A percentile compares a stretch with the other conserved stretches of the same genome.
These are phyloP conservation scores for Alectoris magna DNA, from an alignment of 2,797 vertebrate genomes.

Conservation along the genomic window DNA sequence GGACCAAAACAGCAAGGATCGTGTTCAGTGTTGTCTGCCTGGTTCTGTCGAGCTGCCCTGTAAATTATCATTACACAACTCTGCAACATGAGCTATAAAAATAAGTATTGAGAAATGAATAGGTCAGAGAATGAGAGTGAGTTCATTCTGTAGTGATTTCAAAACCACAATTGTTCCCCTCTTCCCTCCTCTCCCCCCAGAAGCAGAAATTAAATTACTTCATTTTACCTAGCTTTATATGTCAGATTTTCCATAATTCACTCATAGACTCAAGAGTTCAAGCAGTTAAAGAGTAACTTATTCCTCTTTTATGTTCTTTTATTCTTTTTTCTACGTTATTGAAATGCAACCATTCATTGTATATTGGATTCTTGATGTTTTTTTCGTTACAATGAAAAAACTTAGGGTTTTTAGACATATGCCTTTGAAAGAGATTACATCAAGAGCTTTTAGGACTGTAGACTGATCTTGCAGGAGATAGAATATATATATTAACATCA, in stretches of 20 bases:
- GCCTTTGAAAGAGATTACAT: background rate
- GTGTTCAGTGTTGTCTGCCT: background rate
- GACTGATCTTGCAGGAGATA: background rate
- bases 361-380: background rate
- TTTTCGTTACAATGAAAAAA: background rate
- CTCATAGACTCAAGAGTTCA: background rate
- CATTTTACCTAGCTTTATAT: slow-evolving; percentile 27
- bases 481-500: background rate
- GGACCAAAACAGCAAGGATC: background rate
- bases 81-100: slow-evolving; percentile 32
- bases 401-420: background rate
- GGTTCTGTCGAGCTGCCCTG: background rate
- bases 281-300: background rate
- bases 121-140: slow-evolving; percentile 52
- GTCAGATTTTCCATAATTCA: slow-evolving; percentile 65
- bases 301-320: background rate
- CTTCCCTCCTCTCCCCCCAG: slow-evolving; percentile 45
- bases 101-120: slow-evolving; percentile 58
- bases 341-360: background rate
- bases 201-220: slow-evolving; percentile 62
- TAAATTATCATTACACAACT: slow-evolving; percentile 59
- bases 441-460: background rate
- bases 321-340: background rate
- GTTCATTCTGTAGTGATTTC: slow-evolving; percentile 72
- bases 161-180: slow-evolving; percentile 68